These are phyloP conservation scores for Salvelinus namaycush DNA, from an alignment of 2,113 vertebrate genomes.

Conservation along the genomic window DNA sequence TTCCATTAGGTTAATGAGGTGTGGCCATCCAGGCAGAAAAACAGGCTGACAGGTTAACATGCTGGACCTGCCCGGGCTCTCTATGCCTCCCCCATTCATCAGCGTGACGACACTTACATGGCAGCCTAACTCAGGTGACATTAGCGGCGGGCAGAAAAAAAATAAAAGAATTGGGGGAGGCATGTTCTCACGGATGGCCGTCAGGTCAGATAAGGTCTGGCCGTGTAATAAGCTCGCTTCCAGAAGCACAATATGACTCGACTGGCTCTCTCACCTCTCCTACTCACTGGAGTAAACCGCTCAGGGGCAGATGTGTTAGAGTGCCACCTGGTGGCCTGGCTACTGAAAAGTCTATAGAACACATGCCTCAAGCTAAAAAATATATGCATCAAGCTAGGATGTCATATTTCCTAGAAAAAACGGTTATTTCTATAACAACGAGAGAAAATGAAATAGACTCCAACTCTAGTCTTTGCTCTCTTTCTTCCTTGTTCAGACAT, in stretches of 20 bases:
- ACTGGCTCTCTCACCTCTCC: background rate
- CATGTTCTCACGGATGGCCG: conserved; percentile 42
- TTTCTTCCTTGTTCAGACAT: conserved; percentile 9
- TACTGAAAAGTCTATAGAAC: no score
- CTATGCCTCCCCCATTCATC: background rate
- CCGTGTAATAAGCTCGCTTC: conserved; percentile 46
- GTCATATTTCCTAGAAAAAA: no score
- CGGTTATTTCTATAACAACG: background rate
- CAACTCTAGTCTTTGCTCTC: no score
- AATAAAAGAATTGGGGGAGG: conserved; percentile 55
- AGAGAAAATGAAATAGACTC: background rate
- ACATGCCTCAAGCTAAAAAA: no score
- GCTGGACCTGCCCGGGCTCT: conserved; percentile 42
- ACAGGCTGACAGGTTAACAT: conserved; percentile 70
- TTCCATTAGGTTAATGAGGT: conserved; percentile 74
- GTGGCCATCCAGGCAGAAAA: conserved; percentile 63
- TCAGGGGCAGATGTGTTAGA: conserved; percentile 43
- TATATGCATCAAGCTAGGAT: no score
- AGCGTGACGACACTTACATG: background rate
- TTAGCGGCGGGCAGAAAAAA: conserved; percentile 57
- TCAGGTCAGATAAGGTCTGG: conserved; percentile 45
- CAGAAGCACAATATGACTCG: conserved; percentile 4
- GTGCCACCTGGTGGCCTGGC: conserved; percentile 52
- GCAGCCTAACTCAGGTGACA: conserved; percentile 55
- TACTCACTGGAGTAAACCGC: background rate